Evolutionary conservation across 1,140 invertebrate genomes (phyloP), one percentile per base, ranked within the genome.

Genomic region (Leptestheria dahalacensis): DNA sequence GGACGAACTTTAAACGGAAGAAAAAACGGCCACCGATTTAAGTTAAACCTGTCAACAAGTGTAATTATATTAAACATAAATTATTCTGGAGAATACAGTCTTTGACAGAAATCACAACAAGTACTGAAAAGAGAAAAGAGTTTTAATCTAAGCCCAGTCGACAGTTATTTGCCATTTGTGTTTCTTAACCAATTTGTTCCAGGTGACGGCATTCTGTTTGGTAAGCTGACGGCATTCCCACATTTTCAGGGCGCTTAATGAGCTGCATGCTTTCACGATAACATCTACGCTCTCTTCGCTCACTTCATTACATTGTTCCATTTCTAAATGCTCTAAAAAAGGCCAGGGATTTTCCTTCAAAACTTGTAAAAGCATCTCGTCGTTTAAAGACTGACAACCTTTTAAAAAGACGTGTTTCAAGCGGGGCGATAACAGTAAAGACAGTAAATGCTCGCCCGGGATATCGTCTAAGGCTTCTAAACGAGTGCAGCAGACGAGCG

Each of bases 111-210:
- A 41, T 9, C 15, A 41, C 33, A 41, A 41, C 33, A 41, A 41
- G 33, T 9, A 41, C 15, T 41, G 15, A 41, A n/a, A n/a, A n/a
- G n/a, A n/a, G n/a, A n/a, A n/a, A n/a, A n/a, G 51, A 12, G 21
- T 63, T 60, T 60, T 29, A 41, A 41, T 41, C 33, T 59, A 62
- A 15, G 48, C 57, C 61, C 61, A 62, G 18, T 62, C 61, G n/a
- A 62, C 24, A 15, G 33, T 60, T 9, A 62, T 24, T 21, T 62
- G 21, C 54, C 53, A 52, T 24, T 57, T 57, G 9, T 57, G 47
- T 29, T 62, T 41, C 12, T 23, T 26, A 29, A 46, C 56, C 21
- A 33, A 23, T 6, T 47, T 62, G 15, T 57, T 62, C 53, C 41
- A 57, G 29, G 33, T 21, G 25, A n/a, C n/a, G 46, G 50, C 46